Base-by-base conservation (phyloP, 2,113 vertebrate genomes). In the Ranitomeya variabilis region DNA sequence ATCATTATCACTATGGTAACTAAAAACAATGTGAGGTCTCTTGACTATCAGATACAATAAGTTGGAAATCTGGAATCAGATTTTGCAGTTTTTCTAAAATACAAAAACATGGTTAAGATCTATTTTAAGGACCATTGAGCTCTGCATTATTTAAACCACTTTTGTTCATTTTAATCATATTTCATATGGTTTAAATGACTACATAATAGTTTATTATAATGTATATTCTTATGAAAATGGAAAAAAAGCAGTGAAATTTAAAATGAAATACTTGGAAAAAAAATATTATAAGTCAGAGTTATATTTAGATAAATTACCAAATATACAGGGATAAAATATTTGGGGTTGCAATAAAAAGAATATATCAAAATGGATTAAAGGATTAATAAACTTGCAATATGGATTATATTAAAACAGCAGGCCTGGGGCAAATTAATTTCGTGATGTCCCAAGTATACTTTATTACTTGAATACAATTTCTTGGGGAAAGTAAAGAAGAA, bases 351-450 rank as follows among this genome's bases (percentile, higher is more conserved):
- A 73, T 85, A 85, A 85, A 86, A 86, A 86, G 52, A 86, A 51
- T 62, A 77, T 76, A 86, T 86, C 23, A 76, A 77, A 86, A 86
- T 51, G 55, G 55, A 62, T 86, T 86, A 86, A 51, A 77, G 18
- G 31, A 86, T 76, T 86, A 86, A 86, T 86, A 86, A 86, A 77
- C 71, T 60, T 23, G 18, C 14, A 86, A 76, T 16, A 31, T 77
- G 31, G 69, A 76, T 86, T 55, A 77, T 86, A 86, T 86, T 59
- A 86, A 86, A 86, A 86, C 73, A 45, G 1, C 21, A 76, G 57
- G 84, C 84, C 84, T 77, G 71, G 55, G 84, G 84, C 71, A 77
- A 60, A 86, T 62, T 45, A 86, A 86, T 86, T 86, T 86, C 77
- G 23, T 57, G 26, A 51, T 77, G 57, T 51, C 21, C 55, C 84